Base-by-base conservation (phyloP, 2,797 vertebrate species). In the Todus mexicanus region DNA sequence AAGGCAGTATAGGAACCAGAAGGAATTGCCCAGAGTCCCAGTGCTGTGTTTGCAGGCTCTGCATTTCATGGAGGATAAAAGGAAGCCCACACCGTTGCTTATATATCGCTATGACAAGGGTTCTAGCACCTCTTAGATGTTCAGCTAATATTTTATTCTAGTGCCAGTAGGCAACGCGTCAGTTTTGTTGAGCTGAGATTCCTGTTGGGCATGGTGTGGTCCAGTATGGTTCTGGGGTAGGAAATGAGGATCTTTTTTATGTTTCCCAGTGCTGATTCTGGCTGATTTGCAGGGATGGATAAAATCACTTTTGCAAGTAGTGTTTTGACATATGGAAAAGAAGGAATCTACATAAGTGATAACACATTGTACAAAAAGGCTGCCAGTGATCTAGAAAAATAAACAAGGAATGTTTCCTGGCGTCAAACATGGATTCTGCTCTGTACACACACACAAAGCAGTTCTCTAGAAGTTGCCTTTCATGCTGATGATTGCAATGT, bases 41-140 rank as follows among this genome's bases (percentile, higher is more conserved):
- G 66, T 25, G 25, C 38, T 45, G 35, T 37, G n/a, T 38, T 47
- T 53, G 20, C 5, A 3, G 69, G 31, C 29, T 12, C 21, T 8
- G 12, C 7, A 0, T 50, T 59, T 26, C 40, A 6, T 0, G 0
- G 56, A 33, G 42, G 25, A 5, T 50, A 20, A 71, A 74, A 70
- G 3, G 5, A 63, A 90, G 11, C 72, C 65, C 37, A 47, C 42
- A 25, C 40, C 11, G 0, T 22, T 74, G 56, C n/a, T 48, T 40
- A 53, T 1, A 1, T 51, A 25, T 38, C 12, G 15, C 27, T 63
- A 31, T 2, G 7, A 4, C 15, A 43, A 64, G 37, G 66, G 16
- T 57, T 53, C 51, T 37, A 42, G 38, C 35, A 53, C 22, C 29
- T 23, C 56, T 77, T 29, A 38, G 29, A 23, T 21, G 11, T 84